Evolutionary conservation across 2,888 invertebrate genomes (phyloP).

Genomic region (Lathronympha strigana): DNA sequence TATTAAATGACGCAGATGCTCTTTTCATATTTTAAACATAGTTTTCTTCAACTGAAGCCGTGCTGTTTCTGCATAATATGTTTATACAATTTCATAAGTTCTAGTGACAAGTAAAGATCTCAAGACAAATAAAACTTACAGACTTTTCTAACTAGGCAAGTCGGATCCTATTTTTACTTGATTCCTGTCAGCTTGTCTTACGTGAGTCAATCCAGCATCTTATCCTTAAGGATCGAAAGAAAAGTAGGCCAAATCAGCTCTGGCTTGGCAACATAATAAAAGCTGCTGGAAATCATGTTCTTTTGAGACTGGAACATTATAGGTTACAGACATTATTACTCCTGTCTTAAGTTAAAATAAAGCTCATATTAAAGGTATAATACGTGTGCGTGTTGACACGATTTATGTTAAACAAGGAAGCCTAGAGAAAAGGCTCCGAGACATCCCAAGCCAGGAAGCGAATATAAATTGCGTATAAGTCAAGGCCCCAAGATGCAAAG

Average conservation of each 20-base stretch:
- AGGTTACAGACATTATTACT: neutral
- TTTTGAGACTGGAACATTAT: no score
- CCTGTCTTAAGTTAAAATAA: neutral
- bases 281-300: no score
- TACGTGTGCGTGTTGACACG: neutral
- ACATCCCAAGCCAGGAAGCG: conserved; percentile 45
- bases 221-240: no score
- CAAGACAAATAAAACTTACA: no score
- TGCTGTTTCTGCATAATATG: neutral
- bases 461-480: conserved; percentile 47
- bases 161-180: no score
- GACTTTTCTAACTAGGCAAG: no score
- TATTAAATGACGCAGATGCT: neutral
- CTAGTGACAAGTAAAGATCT: neutral
- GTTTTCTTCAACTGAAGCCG: conserved; percentile 1
- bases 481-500: conserved; percentile 45
- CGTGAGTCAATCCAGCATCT: no score
- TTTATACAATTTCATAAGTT: no score
- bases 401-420: conserved; percentile 43
- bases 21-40: neutral
- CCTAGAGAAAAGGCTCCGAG: conserved; percentile 45
- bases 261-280: no score
- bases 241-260: no score
- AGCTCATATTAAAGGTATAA: neutral
- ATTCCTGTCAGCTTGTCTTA: no score